Evolutionary conservation across 2,797 vertebrate genomes (phyloP).

Genomic region (Acanthurus tractus): DNA sequence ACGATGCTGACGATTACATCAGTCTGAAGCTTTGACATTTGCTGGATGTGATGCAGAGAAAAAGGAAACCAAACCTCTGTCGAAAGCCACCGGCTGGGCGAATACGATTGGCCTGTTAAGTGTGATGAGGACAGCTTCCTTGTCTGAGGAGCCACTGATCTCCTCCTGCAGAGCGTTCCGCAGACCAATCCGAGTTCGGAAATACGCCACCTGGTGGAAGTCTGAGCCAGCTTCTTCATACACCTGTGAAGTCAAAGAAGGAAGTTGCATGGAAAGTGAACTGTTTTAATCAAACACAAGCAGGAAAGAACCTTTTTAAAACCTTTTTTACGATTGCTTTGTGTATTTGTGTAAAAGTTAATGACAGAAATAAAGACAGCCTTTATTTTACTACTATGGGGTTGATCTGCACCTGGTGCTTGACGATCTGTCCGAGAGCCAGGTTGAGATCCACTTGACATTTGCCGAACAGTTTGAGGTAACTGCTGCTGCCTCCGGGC

Average conservation of each 20-base stretch:
- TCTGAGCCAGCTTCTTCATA: conserved; percentile 99
- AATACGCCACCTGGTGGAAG: conserved; percentile 99
- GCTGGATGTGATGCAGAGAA: no score
- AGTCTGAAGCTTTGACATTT: no score
- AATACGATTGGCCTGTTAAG: conserved; percentile 98
- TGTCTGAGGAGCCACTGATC: conserved; percentile 95
- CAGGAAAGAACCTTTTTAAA: no score
- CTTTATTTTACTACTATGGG: not conserved
- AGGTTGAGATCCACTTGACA: conserved; percentile 98
- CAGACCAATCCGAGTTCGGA: conserved; percentile 96
- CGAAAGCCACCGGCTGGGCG: conserved; percentile 98
- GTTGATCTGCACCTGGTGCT: conserved; percentile 91
- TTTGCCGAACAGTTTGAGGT: conserved; percentile 98
- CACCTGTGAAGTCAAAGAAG: conserved; percentile 84
- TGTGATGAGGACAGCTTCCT: conserved; percentile 98
- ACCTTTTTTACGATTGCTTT: not conserved
- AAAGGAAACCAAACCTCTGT: conserved; percentile 87
- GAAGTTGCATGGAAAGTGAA: fast-evolving
- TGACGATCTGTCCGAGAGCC: conserved; percentile 97
- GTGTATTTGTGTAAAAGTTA: not conserved
- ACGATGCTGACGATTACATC: not conserved
- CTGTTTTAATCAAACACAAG: not conserved
- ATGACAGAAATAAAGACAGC: not conserved
- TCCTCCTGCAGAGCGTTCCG: conserved; percentile 97
- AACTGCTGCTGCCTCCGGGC: conserved; percentile 95